Percentiles rank a stretch among this genome's conserved stretches.
Evolutionary conservation across 1,140 invertebrate species (phyloP).

Genomic region (Coelopa frigida): DNA sequence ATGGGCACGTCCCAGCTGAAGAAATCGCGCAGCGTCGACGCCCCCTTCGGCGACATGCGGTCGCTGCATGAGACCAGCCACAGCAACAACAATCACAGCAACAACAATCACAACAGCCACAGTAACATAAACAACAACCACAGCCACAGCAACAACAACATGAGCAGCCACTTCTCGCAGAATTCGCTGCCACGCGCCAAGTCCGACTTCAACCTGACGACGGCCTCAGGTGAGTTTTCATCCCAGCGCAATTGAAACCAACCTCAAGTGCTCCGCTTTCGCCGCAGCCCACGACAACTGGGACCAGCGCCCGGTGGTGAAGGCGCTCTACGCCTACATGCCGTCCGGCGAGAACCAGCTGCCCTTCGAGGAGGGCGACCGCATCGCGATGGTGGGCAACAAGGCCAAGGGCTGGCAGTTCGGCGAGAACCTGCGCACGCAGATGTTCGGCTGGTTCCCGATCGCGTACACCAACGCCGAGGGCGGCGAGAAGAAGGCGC

Average conservation of each 20-base stretch:
- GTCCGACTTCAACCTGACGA: constrained; percentile 77
- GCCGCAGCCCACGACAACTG: constrained; percentile 29
- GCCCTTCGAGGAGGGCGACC: constrained; percentile 84
- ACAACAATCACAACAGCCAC: too few species aligned
- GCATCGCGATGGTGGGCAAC: constrained; percentile 80
- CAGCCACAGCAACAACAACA: too few species aligned
- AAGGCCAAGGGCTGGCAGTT: constrained; percentile 93
- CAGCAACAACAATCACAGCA: too few species aligned
- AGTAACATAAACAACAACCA: too few species aligned
- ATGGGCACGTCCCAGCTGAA: constrained; percentile 60
- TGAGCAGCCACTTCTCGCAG: constrained; percentile 45
- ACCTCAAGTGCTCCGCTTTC: background rate
- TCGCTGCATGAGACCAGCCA: constrained; percentile 48
- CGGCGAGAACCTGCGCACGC: constrained; percentile 82
- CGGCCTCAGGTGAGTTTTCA: constrained; percentile 22
- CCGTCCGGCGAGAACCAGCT: constrained; percentile 87
- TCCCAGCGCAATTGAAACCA: background rate
- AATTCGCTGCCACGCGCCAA: constrained; percentile 64
- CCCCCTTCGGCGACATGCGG: constrained; percentile 73
- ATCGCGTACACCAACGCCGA: constrained; percentile 78
- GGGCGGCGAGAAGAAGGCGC: constrained; percentile 17
- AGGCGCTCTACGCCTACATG: constrained; percentile 82
- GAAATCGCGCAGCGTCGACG: constrained; percentile 83
- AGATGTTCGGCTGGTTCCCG: constrained; percentile 89
- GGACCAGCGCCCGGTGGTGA: constrained; percentile 52